Conservation (phyloP, 2,113 vertebrate genomes). For the Scomber colias region DNA sequence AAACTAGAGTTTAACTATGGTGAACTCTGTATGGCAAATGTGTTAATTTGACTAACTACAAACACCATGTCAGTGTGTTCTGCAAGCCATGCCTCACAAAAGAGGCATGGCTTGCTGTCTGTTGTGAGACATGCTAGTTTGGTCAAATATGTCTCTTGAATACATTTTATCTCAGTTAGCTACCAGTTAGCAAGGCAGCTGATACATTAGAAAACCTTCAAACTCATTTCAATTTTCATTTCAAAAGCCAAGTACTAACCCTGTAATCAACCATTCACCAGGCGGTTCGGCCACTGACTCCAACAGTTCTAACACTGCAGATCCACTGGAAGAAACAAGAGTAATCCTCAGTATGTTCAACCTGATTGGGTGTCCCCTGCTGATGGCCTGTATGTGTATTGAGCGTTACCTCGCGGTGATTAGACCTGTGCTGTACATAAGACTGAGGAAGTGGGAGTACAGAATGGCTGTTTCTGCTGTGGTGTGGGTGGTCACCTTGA, state of each 20-base stretch:
- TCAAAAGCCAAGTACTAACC: neutral
- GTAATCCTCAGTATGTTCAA: constrained; percentile 46
- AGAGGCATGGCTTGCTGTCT: too few relatives aligned
- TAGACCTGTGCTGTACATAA: constrained; percentile 66
- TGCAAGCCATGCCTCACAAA: too few relatives aligned
- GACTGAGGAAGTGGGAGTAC: constrained; percentile 54
- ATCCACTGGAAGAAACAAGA: accelerated
- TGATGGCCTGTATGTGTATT: constrained; percentile 77
- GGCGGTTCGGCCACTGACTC: neutral
- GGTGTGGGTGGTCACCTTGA: constrained; percentile 66
- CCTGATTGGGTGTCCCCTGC: constrained; percentile 71
- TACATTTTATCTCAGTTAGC: too few relatives aligned
- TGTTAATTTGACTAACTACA: too few relatives aligned
- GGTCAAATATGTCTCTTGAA: too few relatives aligned
- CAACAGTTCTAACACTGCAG: accelerated
- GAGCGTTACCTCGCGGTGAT: constrained; percentile 71
- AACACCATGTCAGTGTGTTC: too few relatives aligned
- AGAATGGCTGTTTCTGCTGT: constrained; percentile 38
- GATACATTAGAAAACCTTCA: too few relatives aligned
- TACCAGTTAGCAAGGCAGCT: too few relatives aligned
- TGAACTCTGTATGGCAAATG: too few relatives aligned
- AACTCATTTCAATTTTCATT: neutral
- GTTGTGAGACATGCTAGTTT: too few relatives aligned
- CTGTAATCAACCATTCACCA: neutral
- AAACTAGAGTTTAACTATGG: too few relatives aligned